Percentiles rank a stretch among this genome's conserved stretches.
Evolutionary conservation across 2,888 invertebrate species (phyloP).

Genomic region (Apotomis betuletana): DNA sequence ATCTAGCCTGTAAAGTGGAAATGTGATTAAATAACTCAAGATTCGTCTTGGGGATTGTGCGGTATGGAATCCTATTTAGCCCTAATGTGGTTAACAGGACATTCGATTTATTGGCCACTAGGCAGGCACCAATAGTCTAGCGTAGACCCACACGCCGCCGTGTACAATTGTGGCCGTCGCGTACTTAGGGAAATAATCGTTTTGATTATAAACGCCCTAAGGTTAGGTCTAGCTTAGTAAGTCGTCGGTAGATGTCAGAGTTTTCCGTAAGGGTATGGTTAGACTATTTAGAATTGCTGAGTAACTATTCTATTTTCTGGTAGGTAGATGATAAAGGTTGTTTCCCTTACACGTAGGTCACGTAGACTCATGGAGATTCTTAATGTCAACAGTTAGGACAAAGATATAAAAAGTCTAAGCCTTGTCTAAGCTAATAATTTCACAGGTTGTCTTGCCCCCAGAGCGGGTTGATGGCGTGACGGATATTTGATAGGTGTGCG

Average conservation of each 20-base stretch:
- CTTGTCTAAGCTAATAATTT: too few species aligned
- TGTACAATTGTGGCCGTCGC: neutral
- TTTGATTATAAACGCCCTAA: neutral
- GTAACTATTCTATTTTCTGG: too few species aligned
- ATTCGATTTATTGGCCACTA: neutral
- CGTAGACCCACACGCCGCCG: neutral
- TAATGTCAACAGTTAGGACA: too few species aligned
- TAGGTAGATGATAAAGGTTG: too few species aligned
- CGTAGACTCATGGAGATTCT: too few species aligned
- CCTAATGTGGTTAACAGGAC: neutral
- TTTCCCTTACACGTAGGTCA: too few species aligned
- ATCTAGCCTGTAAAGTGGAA: neutral
- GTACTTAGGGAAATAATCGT: neutral
- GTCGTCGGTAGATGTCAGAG: neutral
- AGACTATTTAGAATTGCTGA: neutral
- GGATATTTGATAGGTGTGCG: too few species aligned
- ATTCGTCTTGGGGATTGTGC: neutral
- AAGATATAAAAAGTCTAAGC: too few species aligned
- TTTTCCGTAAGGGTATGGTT: neutral
- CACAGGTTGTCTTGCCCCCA: too few species aligned
- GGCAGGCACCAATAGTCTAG: neutral
- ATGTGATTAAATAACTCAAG: neutral
- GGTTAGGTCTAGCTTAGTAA: neutral
- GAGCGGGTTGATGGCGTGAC: too few species aligned
- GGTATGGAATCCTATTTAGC: neutral